Conservation (phyloP, 37 sponge, comb jelly and placozoan genomes). For the Spongilla lacustris region DNA sequence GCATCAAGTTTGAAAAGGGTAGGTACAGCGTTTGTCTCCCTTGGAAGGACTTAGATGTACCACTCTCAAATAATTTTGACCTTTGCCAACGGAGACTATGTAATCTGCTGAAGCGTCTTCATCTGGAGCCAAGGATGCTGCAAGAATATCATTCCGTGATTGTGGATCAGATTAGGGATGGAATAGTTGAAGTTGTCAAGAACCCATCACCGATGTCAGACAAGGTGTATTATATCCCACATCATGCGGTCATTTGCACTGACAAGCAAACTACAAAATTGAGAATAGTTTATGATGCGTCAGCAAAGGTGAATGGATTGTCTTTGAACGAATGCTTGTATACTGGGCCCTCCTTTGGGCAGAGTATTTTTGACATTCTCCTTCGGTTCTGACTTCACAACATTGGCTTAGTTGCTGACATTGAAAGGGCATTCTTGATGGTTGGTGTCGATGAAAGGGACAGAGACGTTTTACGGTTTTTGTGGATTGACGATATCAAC, state of each 20-base stretch:
- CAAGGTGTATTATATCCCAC: conserved; percentile 37
- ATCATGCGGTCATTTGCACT: conserved; percentile 4
- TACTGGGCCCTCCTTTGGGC: conserved; percentile 13
- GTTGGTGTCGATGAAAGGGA: not conserved
- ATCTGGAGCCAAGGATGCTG: not conserved
- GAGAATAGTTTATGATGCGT: conserved; percentile 26
- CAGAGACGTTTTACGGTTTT: conserved; percentile 19
- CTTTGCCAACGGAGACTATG: not conserved
- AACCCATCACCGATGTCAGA: not conserved
- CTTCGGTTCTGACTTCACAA: not conserved
- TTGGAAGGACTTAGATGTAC: conserved; percentile 18
- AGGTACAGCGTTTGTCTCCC: conserved; percentile 31
- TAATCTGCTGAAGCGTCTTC: not conserved
- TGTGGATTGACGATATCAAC: conserved; percentile 18
- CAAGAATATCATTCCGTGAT: not conserved
- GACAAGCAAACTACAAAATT: conserved; percentile 12
- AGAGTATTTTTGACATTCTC: conserved; percentile 30
- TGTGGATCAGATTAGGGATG: not conserved
- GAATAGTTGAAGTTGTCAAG: not conserved
- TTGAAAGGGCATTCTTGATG: conserved; percentile 21
- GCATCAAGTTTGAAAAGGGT: not conserved
- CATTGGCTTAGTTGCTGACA: conserved; percentile 5
- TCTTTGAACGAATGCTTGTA: conserved; percentile 15
- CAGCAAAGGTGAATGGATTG: not conserved
- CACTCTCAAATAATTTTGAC: conserved; percentile 10